Evolutionary conservation across 2,113 vertebrate genomes (phyloP).

Genomic region (Xiphophorus maculatus): DNA sequence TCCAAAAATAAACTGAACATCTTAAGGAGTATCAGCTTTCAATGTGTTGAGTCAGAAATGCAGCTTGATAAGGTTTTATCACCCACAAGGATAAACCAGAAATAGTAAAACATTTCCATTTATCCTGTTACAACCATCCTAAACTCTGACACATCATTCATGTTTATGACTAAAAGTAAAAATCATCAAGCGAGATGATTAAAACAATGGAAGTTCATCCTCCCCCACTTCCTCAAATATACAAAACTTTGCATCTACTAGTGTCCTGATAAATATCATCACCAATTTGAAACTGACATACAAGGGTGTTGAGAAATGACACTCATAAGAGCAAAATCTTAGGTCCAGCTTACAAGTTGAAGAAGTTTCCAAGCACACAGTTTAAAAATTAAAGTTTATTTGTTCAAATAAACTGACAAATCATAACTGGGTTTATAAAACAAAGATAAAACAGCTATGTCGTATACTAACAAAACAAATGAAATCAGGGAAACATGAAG

Average conservation of each 20-base stretch:
- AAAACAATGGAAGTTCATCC: background rate
- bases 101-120: background rate
- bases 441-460: constrained; percentile 84
- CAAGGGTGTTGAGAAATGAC: constrained; percentile 21
- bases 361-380: constrained; percentile 36
- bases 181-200: background rate
- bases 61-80: background rate
- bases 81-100: background rate
- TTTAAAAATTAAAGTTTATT: constrained; percentile 93
- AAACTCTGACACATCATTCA: background rate
- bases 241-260: background rate
- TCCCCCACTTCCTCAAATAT: background rate
- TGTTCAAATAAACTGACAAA: constrained; percentile 93
- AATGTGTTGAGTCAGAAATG: background rate
- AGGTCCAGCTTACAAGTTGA: background rate
- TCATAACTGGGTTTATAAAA: constrained; percentile 91
- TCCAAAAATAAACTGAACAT: no score
- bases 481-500: constrained; percentile 73
- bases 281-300: background rate
- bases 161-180: background rate
- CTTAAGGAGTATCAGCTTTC: no score
- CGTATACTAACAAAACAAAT: constrained; percentile 83
- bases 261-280: background rate
- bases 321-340: background rate
- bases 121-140: background rate